Percentiles rank a stretch among this genome's conserved stretches.
Evolutionary conservation across 2,113 vertebrate species (phyloP).

Genomic region (Brachyhypopomus gauderio): DNA sequence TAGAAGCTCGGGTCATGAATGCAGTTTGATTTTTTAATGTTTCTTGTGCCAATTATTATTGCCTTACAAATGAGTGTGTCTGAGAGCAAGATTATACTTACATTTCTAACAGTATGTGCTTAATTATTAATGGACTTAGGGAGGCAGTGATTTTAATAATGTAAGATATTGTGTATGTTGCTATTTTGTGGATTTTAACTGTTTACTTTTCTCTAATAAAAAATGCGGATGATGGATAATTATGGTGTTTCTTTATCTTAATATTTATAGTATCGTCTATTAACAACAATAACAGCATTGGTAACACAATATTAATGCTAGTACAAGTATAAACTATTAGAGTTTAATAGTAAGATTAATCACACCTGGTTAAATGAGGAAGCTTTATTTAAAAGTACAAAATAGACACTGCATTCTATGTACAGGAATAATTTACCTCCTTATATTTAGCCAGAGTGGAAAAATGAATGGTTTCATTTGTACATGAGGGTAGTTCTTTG

Average conservation of each 20-base stretch:
- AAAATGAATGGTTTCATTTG: constrained; percentile 69
- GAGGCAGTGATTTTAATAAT: constrained; percentile 24
- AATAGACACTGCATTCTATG: constrained; percentile 82
- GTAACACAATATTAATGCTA: background rate
- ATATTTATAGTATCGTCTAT: constrained; percentile 25
- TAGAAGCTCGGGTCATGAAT: background rate
- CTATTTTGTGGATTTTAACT: constrained; percentile 19
- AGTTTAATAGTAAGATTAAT: background rate
- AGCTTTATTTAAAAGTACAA: constrained; percentile 93
- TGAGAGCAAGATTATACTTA: background rate
- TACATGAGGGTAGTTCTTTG: constrained; percentile 80
- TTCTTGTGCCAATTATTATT: constrained; percentile 65
- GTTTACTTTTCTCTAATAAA: constrained; percentile 11
- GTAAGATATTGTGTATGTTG: background rate
- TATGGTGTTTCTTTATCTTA: background rate
- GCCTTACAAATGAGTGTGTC: constrained; percentile 50
- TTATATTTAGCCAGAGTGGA: constrained; percentile 67
- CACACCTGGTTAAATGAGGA: constrained; percentile 62
- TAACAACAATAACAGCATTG: no score
- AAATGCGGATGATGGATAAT: constrained; percentile 22
- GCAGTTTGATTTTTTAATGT: constrained; percentile 10
- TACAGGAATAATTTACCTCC: constrained; percentile 88
- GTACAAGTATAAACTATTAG: background rate
- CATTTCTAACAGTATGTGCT: background rate
- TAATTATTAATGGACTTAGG: background rate